Evolutionary conservation across 2,797 vertebrate species (phyloP), one percentile per base, ranked within the genome.

Genomic region (Myotis myotis): DNA sequence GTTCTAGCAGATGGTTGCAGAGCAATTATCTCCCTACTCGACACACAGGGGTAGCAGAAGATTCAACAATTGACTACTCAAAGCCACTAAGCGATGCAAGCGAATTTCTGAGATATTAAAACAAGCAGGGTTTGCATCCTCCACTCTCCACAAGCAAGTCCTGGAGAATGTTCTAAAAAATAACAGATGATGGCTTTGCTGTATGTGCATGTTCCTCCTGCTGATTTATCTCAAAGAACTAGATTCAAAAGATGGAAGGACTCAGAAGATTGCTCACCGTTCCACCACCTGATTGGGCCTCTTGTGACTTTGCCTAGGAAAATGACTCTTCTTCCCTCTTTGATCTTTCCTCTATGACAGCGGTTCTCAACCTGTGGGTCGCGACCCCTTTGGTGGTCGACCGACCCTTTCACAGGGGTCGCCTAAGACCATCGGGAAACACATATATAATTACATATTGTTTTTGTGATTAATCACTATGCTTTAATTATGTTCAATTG

Each of bases 1-100:
- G 94, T 97, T 89, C 94, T 68, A 94, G 93, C 97, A 97, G 97
- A 97, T 97, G 97, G 96, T 79, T 96, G 95, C 96, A 97, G 81
- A 96, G 90, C 95, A 97, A 96, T 97, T 97, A 97, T 96, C 94
- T 95, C 85, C 75, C 80, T 92, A 71, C 66, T 78, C 93, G 25
- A 74, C 33, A 82, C 49, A 55, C 81, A 91, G 44, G 96, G 94
- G 75, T 86, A 94, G 95, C 89, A 93, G 96, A 93, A 91, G 89
- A 94, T 71, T 89, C 95, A 95, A 95, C 84, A 97, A 70, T 90
- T 95, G 89, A 93, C 91, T 95, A 66, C 86, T 94, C 53, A 84
- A 89, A 96, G 78, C 87, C 95, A 89, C 55, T 87, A 85, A 96
- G 78, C 28, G 23, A 89, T 89, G 87, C 51, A 90, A 89, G 85